Evolutionary conservation across 2,797 vertebrate species (phyloP).

Genomic region (Acridotheres tristis): DNA sequence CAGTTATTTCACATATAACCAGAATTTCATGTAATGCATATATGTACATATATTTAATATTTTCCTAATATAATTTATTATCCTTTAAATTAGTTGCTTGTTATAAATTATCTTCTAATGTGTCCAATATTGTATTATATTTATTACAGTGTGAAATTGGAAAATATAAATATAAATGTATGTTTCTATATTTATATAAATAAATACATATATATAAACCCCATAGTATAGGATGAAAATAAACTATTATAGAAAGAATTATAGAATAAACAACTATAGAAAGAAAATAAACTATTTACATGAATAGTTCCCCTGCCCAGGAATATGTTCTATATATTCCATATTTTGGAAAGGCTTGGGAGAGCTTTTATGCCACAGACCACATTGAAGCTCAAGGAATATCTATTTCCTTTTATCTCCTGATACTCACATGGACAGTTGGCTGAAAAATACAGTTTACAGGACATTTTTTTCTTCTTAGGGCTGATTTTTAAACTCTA

Average conservation of each 20-base stretch:
- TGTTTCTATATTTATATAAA: no score
- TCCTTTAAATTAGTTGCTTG: accelerated
- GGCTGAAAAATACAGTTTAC: background rate
- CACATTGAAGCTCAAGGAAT: accelerated
- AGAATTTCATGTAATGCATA: background rate
- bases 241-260: no score
- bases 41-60: accelerated
- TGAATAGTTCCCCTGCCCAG: background rate
- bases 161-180: background rate
- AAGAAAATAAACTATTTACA: background rate
- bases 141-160: background rate
- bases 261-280: no score
- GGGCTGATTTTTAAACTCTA: background rate
- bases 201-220: background rate
- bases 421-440: background rate
- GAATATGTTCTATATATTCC: background rate
- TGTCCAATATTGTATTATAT: background rate
- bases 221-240: no score
- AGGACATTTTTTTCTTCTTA: background rate
- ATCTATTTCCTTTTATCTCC: background rate
- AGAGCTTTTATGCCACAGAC: background rate
- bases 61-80: background rate
- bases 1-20: background rate
- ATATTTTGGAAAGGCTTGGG: background rate
- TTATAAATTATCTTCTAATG: background rate